Evolutionary conservation across 2,888 invertebrate genomes (phyloP).

Genomic region (Dinocampus coccinellae): DNA sequence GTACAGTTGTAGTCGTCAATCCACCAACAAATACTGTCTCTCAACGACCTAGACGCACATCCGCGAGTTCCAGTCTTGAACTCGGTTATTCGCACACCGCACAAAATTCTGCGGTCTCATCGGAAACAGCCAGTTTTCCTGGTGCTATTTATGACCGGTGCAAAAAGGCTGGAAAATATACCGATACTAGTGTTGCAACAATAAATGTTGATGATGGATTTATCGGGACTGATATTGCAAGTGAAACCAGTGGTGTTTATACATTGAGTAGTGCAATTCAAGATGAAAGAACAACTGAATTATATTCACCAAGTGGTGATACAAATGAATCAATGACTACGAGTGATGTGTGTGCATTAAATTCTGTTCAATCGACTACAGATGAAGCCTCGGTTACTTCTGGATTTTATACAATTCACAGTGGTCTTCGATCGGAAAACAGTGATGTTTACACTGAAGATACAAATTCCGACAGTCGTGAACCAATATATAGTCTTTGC

Average conservation of each 20-base stretch:
- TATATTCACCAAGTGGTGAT: slow-evolving; percentile 59
- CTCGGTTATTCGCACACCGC: slow-evolving; percentile 89
- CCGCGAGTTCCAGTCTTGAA: slow-evolving; percentile 86
- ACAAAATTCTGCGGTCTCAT: slow-evolving; percentile 81
- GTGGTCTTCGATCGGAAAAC: slow-evolving; percentile 63
- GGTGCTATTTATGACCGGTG: slow-evolving; percentile 66
- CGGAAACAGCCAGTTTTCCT: slow-evolving; percentile 77
- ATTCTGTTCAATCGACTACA: slow-evolving; percentile 66
- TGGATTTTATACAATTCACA: slow-evolving; percentile 67
- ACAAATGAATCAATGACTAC: slow-evolving; percentile 61
- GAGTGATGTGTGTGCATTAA: slow-evolving; percentile 62
- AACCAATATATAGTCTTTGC: slow-evolving; percentile 66
- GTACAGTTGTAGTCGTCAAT: slow-evolving; percentile 84
- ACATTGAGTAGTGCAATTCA: slow-evolving; percentile 75
- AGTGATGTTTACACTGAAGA: slow-evolving; percentile 66
- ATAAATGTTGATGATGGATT: slow-evolving; percentile 38
- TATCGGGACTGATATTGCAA: slow-evolving; percentile 71
- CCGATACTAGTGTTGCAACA: slow-evolving; percentile 71
- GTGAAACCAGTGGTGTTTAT: slow-evolving; percentile 88
- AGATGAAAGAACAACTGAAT: slow-evolving; percentile 60
- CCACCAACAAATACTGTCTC: slow-evolving; percentile 64
- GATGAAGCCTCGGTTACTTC: slow-evolving; percentile 68
- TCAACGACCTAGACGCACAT: slow-evolving; percentile 73
- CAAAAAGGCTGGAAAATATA: slow-evolving; percentile 53
- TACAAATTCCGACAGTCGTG: slow-evolving; percentile 56